phyloP scores from a whole-genome alignment of 2,888 invertebrate species.

The Spialia ferax region DNA sequence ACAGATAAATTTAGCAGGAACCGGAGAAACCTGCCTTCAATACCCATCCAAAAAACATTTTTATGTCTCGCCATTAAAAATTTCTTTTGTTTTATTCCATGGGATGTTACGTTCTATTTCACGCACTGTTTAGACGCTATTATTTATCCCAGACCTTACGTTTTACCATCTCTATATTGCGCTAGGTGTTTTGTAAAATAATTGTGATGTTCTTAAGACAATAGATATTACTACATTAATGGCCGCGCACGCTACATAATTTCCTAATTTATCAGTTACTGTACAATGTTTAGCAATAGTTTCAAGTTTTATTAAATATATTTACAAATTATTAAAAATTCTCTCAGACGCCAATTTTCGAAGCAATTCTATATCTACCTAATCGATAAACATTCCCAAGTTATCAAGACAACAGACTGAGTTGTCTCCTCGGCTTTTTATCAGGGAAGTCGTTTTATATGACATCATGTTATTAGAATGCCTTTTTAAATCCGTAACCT shows the following conservation, averaged over 20 bases:
- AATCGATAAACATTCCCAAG: constrained; percentile 35
- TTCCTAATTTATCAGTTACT: constrained; percentile 71
- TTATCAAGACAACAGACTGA: constrained; percentile 9
- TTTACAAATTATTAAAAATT: constrained; percentile 67
- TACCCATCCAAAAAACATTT: too few species aligned
- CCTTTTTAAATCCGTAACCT: background rate
- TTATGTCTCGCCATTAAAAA: too few species aligned
- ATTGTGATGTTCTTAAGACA: constrained; percentile 72
- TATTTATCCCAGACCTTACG: background rate
- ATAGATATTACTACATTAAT: constrained; percentile 69
- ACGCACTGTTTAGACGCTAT: too few species aligned
- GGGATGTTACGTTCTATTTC: too few species aligned
- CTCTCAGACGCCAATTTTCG: constrained; percentile 51
- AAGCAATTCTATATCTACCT: constrained; percentile 41
- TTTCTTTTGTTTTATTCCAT: too few species aligned
- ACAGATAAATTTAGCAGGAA: too few species aligned
- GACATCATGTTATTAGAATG: constrained; percentile 14
- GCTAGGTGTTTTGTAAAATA: constrained; percentile 65
- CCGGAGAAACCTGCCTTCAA: too few species aligned
- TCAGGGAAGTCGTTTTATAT: constrained; percentile 13
- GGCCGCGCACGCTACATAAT: constrained; percentile 72
- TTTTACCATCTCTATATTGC: constrained; percentile 32
- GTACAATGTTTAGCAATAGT: constrained; percentile 72
- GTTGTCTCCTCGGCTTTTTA: constrained; percentile 6
- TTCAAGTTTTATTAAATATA: constrained; percentile 68